A percentile compares a stretch with the other conserved stretches of the same genome.
These are phyloP conservation scores for Betta splendens DNA, from an alignment of 2,797 vertebrate genomes.

Conservation along the genomic window DNA sequence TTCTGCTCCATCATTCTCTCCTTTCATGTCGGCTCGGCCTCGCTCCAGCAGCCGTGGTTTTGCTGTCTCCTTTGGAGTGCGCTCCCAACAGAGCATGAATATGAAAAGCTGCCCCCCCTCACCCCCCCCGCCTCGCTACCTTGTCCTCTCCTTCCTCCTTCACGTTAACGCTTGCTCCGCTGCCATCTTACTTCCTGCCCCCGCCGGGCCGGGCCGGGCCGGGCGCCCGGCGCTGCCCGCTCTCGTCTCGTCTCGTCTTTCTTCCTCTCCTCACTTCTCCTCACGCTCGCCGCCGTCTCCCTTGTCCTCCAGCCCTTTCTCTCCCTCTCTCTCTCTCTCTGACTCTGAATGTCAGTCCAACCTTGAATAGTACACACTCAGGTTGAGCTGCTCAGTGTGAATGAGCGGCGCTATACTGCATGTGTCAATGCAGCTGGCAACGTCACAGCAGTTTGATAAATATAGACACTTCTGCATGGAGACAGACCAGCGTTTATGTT, in stretches of 20 bases:
- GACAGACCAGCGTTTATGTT: constrained; percentile 46
- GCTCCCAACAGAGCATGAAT: constrained; percentile 68
- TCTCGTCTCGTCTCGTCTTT: constrained; percentile 36
- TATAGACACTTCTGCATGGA: constrained; percentile 71
- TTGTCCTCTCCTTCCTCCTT: constrained; percentile 17
- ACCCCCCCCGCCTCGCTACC: neutral
- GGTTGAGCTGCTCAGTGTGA: constrained; percentile 48
- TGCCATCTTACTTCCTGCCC: constrained; percentile 47
- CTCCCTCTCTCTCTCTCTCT: constrained; percentile 11
- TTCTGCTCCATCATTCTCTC: constrained; percentile 67
- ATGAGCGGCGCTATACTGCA: constrained; percentile 51
- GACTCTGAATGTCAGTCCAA: constrained; percentile 57
- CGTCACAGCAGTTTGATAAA: constrained; percentile 59
- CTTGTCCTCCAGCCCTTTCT: constrained; percentile 10
- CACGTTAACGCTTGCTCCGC: constrained; percentile 22
- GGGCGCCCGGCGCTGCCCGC: constrained; percentile 7
- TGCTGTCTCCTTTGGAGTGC: constrained; percentile 44
- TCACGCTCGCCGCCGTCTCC: constrained; percentile 6
- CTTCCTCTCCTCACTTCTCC: constrained; percentile 12
- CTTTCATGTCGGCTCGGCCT: constrained; percentile 67
- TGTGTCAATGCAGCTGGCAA: constrained; percentile 52
- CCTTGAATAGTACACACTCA: constrained; percentile 58
- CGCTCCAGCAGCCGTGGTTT: constrained; percentile 54
- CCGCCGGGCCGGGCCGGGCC: constrained; percentile 21
- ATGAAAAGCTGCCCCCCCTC: constrained; percentile 37